Conservation (phyloP, 2,113 vertebrate species). For the Nothocercus julius region DNA sequence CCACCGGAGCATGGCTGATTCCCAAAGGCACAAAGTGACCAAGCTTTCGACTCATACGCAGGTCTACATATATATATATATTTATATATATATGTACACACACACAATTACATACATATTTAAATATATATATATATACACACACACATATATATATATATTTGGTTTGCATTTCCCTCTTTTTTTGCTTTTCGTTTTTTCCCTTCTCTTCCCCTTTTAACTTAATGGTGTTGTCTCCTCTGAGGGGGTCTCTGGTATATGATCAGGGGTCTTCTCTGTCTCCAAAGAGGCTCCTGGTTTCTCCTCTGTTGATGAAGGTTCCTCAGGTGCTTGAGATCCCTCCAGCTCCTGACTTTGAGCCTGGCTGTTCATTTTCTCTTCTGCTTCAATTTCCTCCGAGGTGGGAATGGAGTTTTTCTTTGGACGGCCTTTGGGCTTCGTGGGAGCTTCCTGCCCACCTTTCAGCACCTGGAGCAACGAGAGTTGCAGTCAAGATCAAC, state of each 20-base stretch:
- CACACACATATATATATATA: constrained; percentile 16
- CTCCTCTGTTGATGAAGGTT: constrained; percentile 37
- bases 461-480: constrained; percentile 88
- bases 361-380: constrained; percentile 86
- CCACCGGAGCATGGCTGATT: neutral
- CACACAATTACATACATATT: constrained; percentile 62
- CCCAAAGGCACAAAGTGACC: constrained; percentile 70
- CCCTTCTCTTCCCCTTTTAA: constrained; percentile 63
- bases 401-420: constrained; percentile 99
- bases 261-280: constrained; percentile 52
- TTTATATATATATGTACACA: constrained; percentile 51
- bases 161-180: constrained; percentile 3
- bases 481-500: neutral
- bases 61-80: constrained; percentile 51
- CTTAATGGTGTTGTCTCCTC: constrained; percentile 66
- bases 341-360: constrained; percentile 73
- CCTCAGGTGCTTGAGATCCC: neutral
- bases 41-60: constrained; percentile 43
- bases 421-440: constrained; percentile 96
- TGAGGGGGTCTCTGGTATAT: constrained; percentile 34
- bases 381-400: constrained; percentile 95
- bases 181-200: neutral
- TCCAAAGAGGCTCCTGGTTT: constrained; percentile 72
- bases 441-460: constrained; percentile 97
- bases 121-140: constrained; percentile 59